Conservation (phyloP, 2,888 invertebrate species). For the Eupsilia transversa region DNA sequence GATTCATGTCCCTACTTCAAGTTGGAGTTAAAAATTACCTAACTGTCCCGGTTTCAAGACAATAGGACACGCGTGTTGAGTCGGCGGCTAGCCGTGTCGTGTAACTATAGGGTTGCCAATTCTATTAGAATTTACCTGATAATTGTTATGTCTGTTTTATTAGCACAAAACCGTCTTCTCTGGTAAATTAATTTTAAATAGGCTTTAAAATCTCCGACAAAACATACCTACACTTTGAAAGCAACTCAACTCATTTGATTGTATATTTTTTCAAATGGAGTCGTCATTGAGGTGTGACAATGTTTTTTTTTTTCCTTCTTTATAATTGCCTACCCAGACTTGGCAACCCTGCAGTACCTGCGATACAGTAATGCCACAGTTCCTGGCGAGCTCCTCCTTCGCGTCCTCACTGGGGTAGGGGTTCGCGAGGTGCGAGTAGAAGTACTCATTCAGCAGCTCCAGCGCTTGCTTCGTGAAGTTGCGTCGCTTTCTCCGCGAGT, state of each 20-base stretch:
- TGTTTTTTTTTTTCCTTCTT: background rate
- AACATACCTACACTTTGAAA: background rate
- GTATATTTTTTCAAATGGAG: conserved; percentile 13
- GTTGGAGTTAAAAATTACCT: conserved; percentile 44
- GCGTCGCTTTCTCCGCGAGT: conserved; percentile 95
- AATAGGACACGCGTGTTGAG: conserved; percentile 40
- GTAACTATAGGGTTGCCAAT: conserved; percentile 61
- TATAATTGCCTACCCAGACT: conserved; percentile 9
- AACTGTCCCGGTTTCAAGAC: conserved; percentile 44
- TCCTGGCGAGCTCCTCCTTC: conserved; percentile 98
- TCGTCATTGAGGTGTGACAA: background rate
- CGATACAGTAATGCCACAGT: conserved; percentile 98
- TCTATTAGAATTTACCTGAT: conserved; percentile 24
- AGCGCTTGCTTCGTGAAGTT: conserved; percentile 99
- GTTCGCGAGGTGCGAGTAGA: conserved; percentile 99
- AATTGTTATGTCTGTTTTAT: background rate
- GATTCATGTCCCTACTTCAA: conserved; percentile 37
- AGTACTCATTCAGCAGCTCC: conserved; percentile 99
- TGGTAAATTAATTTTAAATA: background rate
- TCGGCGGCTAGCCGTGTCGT: conserved; percentile 36
- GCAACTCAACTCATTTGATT: conserved; percentile 7
- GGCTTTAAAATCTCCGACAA: background rate
- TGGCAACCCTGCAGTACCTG: conserved; percentile 91
- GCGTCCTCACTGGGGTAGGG: conserved; percentile 99
- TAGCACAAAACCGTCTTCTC: background rate